Conservation (phyloP, 2,797 vertebrate species). For the Cossypha niveicapilla region DNA sequence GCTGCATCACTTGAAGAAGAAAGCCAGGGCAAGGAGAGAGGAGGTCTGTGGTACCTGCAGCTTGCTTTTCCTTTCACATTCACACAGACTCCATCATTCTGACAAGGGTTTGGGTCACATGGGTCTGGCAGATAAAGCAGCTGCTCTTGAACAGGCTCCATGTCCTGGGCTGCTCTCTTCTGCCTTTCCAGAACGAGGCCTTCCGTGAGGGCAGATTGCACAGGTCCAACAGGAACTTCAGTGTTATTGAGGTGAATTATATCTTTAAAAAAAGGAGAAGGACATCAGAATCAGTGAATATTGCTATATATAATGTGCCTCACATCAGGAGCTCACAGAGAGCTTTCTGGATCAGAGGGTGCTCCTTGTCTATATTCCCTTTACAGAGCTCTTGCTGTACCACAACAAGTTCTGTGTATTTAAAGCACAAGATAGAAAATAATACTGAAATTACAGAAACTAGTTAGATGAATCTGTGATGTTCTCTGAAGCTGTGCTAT, state of each 20-base stretch:
- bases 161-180: slow-evolving; percentile 55
- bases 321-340: neutral
- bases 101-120: slow-evolving; percentile 81
- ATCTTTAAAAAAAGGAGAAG: slow-evolving; percentile 71
- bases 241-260: slow-evolving; percentile 80
- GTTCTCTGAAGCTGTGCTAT: neutral
- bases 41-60: slow-evolving; percentile 81
- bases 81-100: slow-evolving; percentile 84
- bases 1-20: neutral
- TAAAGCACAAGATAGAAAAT: neutral
- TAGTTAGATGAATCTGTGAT: neutral
- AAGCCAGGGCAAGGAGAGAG: neutral
- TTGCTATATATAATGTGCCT: neutral
- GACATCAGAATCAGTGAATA: neutral
- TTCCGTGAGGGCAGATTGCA: neutral
- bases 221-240: slow-evolving; percentile 72
- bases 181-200: slow-evolving; percentile 19
- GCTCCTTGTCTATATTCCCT: neutral
- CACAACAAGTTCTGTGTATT: neutral
- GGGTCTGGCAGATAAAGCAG: slow-evolving; percentile 41
- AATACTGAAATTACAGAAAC: neutral
- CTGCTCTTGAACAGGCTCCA: neutral
- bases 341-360: neutral
- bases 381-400: neutral
- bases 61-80: slow-evolving; percentile 71